A percentile compares a stretch with the other conserved stretches of the same genome.
Evolutionary conservation across 2,888 invertebrate species (phyloP).

Genomic region (Lochmaea capreae): DNA sequence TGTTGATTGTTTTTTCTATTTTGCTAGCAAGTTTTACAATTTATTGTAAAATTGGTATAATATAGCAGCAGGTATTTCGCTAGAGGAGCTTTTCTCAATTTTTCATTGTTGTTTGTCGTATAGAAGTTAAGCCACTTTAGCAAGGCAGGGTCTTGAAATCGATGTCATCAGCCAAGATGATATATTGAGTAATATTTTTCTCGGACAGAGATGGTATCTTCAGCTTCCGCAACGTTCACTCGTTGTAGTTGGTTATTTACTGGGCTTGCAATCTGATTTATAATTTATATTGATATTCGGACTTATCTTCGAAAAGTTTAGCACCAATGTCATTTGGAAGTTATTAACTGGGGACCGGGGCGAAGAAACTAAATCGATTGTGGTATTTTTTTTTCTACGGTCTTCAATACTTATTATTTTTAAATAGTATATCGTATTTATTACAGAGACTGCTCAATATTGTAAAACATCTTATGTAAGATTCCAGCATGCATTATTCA

Average conservation of each 20-base stretch:
- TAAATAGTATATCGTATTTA: neutral
- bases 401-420: neutral
- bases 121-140: slow-evolving; percentile 42
- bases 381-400: neutral
- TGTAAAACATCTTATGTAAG: neutral
- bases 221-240: slow-evolving; percentile 54
- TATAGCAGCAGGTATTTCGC: slow-evolving; percentile 10
- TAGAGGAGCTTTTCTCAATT: slow-evolving; percentile 42
- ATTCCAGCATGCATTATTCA: slow-evolving; percentile 23
- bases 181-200: slow-evolving; percentile 63
- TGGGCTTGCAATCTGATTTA: slow-evolving; percentile 61
- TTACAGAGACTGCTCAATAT: too few relatives aligned
- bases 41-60: neutral
- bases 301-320: slow-evolving; percentile 50
- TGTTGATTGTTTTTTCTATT: neutral
- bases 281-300: slow-evolving; percentile 61
- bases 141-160: slow-evolving; percentile 54
- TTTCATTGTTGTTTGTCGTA: slow-evolving; percentile 54
- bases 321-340: slow-evolving; percentile 40
- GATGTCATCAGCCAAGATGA: slow-evolving; percentile 63
- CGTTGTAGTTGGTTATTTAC: slow-evolving; percentile 57
- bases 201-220: slow-evolving; percentile 64
- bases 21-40: neutral
- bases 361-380: slow-evolving; percentile 27
- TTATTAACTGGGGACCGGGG: slow-evolving; percentile 31